These are phyloP conservation scores for Herminia tarsipennalis DNA, from an alignment of 2,888 invertebrate genomes.

Conservation along the genomic window DNA sequence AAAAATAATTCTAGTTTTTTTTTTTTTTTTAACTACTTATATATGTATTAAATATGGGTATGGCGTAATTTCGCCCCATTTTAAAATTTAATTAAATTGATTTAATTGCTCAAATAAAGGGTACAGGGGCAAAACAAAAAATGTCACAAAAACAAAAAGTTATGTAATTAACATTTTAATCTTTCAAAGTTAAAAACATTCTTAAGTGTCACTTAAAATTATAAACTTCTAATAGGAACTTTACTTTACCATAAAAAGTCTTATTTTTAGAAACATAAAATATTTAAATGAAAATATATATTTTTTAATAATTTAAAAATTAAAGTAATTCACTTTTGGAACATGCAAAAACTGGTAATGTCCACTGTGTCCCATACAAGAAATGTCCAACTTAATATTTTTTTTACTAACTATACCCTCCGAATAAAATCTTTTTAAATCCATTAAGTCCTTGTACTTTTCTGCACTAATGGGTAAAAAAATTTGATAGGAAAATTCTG, in stretches of 20 bases:
- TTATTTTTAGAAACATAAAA: background rate
- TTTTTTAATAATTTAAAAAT: too few relatives aligned
- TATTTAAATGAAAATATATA: background rate
- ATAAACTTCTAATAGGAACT: background rate
- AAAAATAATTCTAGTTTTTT: too few relatives aligned
- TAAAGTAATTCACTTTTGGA: background rate
- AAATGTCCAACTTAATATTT: too few relatives aligned
- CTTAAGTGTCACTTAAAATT: background rate
- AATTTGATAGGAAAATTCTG: slow-evolving; percentile 14
- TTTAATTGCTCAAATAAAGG: too few relatives aligned
- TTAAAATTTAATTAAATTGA: too few relatives aligned
- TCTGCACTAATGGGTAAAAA: slow-evolving; percentile 11
- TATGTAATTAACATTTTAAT: slow-evolving; percentile 4
- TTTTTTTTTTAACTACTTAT: too few relatives aligned
- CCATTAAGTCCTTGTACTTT: too few relatives aligned
- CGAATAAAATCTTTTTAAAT: slow-evolving; percentile 3
- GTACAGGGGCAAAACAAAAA: too few relatives aligned
- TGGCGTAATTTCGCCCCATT: too few relatives aligned
- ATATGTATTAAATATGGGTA: too few relatives aligned
- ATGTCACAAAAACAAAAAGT: slow-evolving; percentile 16
- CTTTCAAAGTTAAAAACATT: background rate
- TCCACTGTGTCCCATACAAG: too few relatives aligned
- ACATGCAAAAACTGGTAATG: background rate
- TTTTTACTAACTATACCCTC: too few relatives aligned
- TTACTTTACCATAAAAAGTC: background rate